Conservation (phyloP, 37 sponge, comb jelly and placozoan species). For the Halisarca cf. caerulea region DNA sequence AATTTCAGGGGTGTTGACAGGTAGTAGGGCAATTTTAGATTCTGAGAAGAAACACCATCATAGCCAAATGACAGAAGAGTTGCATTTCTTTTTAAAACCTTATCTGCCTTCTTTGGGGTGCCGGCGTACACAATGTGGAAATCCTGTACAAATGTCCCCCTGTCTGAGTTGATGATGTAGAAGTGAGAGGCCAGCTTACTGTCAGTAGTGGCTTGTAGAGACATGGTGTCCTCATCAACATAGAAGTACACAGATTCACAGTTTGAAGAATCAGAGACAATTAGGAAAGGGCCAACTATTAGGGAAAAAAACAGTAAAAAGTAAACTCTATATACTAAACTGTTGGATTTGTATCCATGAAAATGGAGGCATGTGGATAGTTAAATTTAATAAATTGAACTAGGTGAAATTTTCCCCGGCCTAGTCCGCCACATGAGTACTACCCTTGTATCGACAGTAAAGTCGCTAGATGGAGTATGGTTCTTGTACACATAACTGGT, state of each 20-base stretch:
- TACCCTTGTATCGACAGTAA: too few species aligned
- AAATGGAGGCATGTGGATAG: too few species aligned
- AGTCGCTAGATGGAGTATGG: too few species aligned
- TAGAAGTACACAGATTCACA: constrained; percentile 21
- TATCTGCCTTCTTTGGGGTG: not conserved
- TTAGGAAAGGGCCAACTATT: constrained; percentile 31
- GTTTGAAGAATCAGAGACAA: not conserved
- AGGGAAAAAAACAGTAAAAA: not conserved
- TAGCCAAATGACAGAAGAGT: not conserved
- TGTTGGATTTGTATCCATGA: too few species aligned
- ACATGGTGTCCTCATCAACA: constrained; percentile 11
- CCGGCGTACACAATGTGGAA: constrained; percentile 42
- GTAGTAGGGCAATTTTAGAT: constrained; percentile 34
- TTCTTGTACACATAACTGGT: too few species aligned
- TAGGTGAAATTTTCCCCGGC: too few species aligned
- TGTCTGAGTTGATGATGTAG: constrained; percentile 21
- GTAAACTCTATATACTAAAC: too few species aligned
- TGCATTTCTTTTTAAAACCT: not conserved
- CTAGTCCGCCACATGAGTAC: too few species aligned
- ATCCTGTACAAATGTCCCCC: not conserved
- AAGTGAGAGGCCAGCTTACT: constrained; percentile 19
- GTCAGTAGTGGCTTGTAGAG: not conserved
- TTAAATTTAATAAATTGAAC: too few species aligned
- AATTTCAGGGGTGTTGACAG: constrained; percentile 29
- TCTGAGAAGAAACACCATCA: not conserved